Evolutionary conservation across 2,113 vertebrate species (phyloP), one percentile per base, ranked within the genome.

Genomic region (Halcyon senegalensis): DNA sequence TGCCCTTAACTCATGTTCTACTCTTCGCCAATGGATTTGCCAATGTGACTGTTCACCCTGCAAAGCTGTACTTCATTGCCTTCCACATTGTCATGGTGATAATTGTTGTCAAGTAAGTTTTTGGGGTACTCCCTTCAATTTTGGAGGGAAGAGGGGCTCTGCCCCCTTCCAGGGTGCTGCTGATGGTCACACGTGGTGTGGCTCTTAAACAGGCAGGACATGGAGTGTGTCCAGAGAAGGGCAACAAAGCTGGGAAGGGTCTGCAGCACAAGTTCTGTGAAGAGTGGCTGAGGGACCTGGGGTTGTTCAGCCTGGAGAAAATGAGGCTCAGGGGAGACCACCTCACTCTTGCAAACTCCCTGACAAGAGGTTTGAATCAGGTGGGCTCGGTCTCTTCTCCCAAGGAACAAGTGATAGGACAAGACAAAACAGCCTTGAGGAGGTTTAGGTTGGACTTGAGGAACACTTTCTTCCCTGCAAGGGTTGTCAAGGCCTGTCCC

Each of bases 31-130:
- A 89, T 7, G 99, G 98, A 51, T 99, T 99, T 87, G 98, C 98
- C 41, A 90, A 87, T 0, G 99, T 99, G 91, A 99, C 99, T 1
- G 98, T 98, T 81, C 62, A 97, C 59, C 97, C 97, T 1, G 98
- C 98, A 20, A 98, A 98, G 93, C 96, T 99, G 75, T 99, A 98
- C 95, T 99, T 99, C 90, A 97, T 99, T 27, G 53, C 98, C n/a
- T 99, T 99, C 96, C 99, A 99, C 93, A 93, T 99, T 3, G 90
- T 99, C 56, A 99, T 99, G 11, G 99, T 99, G 95, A 99, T 99
- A 84, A 97, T 99, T 93, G 99, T 99, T 48, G 98, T 99, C 93
- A 99, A 99, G 99, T 99, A 98, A 97, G 99, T 98, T 58, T 67
- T 41, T 37, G 59, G 13, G 10, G 13, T 44, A 4, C 6, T 20